Evolutionary conservation across 2,113 vertebrate genomes (phyloP).

Genomic region (Oreotrochilus melanogaster): DNA sequence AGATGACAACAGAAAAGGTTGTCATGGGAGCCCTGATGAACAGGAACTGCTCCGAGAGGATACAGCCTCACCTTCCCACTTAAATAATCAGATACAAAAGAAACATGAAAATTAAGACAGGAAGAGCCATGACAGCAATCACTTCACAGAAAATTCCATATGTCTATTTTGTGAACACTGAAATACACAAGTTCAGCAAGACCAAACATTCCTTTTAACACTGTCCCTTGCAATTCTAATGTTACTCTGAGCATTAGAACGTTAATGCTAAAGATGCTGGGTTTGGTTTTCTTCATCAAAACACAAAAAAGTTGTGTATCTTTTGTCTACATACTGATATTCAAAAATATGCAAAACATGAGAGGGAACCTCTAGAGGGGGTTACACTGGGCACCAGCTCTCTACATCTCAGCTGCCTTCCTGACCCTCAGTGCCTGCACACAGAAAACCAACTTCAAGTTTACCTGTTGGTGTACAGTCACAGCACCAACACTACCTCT

Average conservation of each 20-base stretch:
- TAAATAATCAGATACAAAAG: not conserved
- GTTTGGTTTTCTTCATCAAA: not conserved
- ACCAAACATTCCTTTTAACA: not conserved
- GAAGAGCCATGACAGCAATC: not conserved
- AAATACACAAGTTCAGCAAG: not conserved
- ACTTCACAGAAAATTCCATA: not conserved
- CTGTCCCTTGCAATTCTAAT: not conserved
- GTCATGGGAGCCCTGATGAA: not conserved
- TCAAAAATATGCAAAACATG: not conserved
- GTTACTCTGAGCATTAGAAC: not conserved
- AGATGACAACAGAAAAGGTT: not conserved
- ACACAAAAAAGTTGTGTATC: no score
- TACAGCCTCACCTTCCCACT: slow-evolving; percentile 36
- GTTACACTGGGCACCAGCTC: not conserved
- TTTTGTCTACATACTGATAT: not conserved
- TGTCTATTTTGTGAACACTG: not conserved
- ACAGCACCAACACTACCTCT: not conserved
- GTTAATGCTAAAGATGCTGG: not conserved
- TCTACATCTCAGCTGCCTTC: not conserved
- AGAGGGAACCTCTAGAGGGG: not conserved
- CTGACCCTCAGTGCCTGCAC: not conserved
- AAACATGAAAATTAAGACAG: not conserved
- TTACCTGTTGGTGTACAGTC: fast-evolving
- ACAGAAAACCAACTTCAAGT: not conserved
- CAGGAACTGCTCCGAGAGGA: slow-evolving; percentile 21